Conservation (phyloP, 2,113 vertebrate species). For the Rhinopomastus cyanomelas region DNA sequence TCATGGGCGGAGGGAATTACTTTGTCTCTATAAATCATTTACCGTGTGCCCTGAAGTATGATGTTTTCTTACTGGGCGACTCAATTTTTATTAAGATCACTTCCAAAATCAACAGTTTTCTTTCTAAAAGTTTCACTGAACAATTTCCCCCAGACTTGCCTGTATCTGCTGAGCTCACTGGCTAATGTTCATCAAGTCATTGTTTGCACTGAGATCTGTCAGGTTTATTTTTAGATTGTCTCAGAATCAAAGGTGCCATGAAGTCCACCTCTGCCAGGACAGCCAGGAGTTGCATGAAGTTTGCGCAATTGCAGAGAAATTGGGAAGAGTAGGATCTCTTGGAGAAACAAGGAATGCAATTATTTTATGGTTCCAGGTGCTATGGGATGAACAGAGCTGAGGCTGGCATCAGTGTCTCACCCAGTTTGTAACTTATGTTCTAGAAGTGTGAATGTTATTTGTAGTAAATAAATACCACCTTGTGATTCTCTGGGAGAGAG, state of each 20-base stretch:
- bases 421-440: neutral
- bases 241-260: neutral
- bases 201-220: neutral
- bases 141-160: neutral
- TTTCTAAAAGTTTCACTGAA: neutral
- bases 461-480: neutral
- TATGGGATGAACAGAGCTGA: neutral
- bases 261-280: neutral
- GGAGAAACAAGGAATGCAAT: neutral
- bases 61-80: neutral
- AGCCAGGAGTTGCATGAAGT: neutral
- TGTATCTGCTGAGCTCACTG: neutral
- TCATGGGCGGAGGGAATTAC: neutral
- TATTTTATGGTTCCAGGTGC: neutral
- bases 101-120: neutral
- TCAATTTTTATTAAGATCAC: conserved; percentile 3
- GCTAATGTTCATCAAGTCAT: neutral
- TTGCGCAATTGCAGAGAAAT: neutral
- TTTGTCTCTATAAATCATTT: conserved; percentile 12
- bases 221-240: neutral
- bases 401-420: neutral
- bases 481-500: neutral
- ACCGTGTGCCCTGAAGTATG: neutral
- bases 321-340: neutral
- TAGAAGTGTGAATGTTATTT: neutral